Base-by-base conservation (phyloP, 64 coral and sea anemone genomes). In the Porites lutea region DNA sequence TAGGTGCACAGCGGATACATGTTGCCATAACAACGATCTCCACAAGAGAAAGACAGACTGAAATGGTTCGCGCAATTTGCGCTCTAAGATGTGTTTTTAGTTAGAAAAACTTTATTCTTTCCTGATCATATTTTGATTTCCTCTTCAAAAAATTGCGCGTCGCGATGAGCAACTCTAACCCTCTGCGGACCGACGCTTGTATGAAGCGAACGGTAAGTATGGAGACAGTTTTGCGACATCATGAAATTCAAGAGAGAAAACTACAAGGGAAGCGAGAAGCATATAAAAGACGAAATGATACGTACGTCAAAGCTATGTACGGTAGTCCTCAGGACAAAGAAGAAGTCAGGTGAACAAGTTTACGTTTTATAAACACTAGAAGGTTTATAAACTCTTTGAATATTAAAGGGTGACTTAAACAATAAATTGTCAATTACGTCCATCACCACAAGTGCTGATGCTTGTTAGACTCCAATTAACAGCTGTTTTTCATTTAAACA, bases 221-320 rank as follows among this genome's bases (percentile, higher is more conserved):
- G 18, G 95, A 97, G 53, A 97, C 92, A 22, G 81, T 66, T 66
- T 44, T 6, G 19, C n/a, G 18, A 13, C 92, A 97, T 45, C 82
- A 94, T 49, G 88, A 91, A 37, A 82, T 90, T 50, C 87, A 97
- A 75, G 57, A 88, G 79, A 6, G n/a, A 14, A 94, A 77, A 75
- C 75, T 97, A 13, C 75, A 79, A 16, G 82, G 82, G 8, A 97
- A 97, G 45, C 83, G 95, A 23, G 95, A 91, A 13, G 76, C 43
- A 4, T 94, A 97, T 48, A 90, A 51, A 27, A 61, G 13, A 18
- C 48, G 95, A 57, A 90, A 97, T 60, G 74, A 94, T 18, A 10
- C 6, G 9, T 97, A 97, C n/a, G 83, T 94, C 5, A 97, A 91
- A 61, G 51, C 92, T 10, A 91, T 97, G 95, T 97, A 97, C 82